A percentile compares a stretch with the other conserved stretches of the same genome.
Evolutionary conservation across 2,888 invertebrate genomes (phyloP).

Genomic region (Mesorhabditis spiculigera): DNA sequence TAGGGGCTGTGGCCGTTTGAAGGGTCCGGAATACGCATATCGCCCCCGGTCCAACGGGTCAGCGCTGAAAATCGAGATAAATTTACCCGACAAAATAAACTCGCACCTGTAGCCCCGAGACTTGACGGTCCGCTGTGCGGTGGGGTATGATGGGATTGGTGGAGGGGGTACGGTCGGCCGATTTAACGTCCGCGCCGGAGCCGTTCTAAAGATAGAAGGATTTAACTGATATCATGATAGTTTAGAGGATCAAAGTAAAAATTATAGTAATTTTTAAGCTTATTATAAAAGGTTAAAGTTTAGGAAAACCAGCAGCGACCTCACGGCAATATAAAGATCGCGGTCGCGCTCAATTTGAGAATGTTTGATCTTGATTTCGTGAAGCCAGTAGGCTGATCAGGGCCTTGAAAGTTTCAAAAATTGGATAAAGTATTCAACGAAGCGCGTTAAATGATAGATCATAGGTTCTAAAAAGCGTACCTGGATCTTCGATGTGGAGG

Average conservation of each 20-base stretch:
- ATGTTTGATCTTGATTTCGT: too few relatives aligned
- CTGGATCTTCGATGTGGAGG: constrained; percentile 38
- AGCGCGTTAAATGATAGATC: too few relatives aligned
- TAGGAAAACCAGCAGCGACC: too few relatives aligned
- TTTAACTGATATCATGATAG: too few relatives aligned
- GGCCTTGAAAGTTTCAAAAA: too few relatives aligned
- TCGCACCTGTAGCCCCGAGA: neutral
- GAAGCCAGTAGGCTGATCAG: too few relatives aligned
- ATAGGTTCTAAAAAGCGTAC: constrained; percentile 12
- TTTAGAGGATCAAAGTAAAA: too few relatives aligned
- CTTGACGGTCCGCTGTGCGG: neutral
- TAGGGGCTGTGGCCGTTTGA: constrained; percentile 33
- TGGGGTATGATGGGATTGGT: constrained; percentile 6
- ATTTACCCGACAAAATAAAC: neutral
- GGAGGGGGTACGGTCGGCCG: constrained; percentile 23
- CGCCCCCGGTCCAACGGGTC: constrained; percentile 11
- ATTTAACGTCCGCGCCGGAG: constrained; percentile 30
- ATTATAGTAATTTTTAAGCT: too few relatives aligned
- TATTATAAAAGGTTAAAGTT: too few relatives aligned
- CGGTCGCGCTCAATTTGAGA: too few relatives aligned
- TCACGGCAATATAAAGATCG: too few relatives aligned
- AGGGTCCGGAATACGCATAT: constrained; percentile 14
- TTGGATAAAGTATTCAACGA: too few relatives aligned
- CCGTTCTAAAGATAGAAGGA: constrained; percentile 26
- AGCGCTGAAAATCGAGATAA: constrained; percentile 11